Conservation (phyloP, 1,140 invertebrate genomes). For the Gyrodactylus bullatarudis region DNA sequence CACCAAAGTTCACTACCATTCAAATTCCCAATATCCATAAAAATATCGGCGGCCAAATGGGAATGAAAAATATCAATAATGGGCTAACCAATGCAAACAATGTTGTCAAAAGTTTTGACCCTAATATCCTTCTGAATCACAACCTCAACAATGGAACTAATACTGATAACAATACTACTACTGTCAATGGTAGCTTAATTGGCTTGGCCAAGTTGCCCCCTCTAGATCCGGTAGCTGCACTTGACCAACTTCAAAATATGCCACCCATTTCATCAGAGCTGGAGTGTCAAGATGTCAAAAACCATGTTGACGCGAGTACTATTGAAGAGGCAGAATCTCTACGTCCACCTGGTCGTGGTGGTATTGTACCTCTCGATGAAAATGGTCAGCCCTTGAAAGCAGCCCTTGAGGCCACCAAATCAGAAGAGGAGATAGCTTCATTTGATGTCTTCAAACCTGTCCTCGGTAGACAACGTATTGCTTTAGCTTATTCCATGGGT, state of each 20-base stretch:
- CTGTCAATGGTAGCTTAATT: no score
- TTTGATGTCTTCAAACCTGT: not conserved
- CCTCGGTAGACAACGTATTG: not conserved
- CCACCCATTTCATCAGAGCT: no score
- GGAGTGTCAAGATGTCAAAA: not conserved
- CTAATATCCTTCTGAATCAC: no score
- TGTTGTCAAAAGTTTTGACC: no score
- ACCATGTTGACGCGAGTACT: not conserved
- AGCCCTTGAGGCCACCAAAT: not conserved
- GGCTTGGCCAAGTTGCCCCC: not conserved
- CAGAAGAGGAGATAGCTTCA: not conserved
- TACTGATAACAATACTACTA: not conserved
- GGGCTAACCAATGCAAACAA: no score
- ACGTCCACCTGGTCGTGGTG: not conserved
- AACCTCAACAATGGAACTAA: no score
- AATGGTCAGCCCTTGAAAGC: not conserved
- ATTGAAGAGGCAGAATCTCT: not conserved
- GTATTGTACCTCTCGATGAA: not conserved
- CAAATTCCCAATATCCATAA: not conserved
- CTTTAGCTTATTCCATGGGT: not conserved
- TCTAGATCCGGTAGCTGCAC: not conserved
- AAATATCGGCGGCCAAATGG: not conserved
- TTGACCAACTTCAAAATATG: not conserved
- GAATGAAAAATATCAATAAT: not conserved
- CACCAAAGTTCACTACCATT: not conserved